Base-by-base conservation (phyloP, 2,113 vertebrate genomes). In the Brachirus orientalis region DNA sequence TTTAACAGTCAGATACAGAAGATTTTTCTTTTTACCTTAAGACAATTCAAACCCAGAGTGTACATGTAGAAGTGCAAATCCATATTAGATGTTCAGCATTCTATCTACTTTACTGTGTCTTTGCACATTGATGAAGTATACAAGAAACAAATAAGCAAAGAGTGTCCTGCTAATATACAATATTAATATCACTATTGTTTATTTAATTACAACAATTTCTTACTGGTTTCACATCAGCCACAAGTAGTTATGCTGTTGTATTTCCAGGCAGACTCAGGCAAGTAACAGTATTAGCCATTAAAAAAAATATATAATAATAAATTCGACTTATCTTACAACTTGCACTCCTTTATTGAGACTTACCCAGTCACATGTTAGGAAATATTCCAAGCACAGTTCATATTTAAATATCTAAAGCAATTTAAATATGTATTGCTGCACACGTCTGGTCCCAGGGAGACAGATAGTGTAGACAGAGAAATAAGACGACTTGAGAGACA, bases 371-470 rank as follows among this genome's bases (percentile, higher is more conserved):
- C 20, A 12, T 61, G 66, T 62, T 73, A 65, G 55, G 72, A 63
- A 75, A 73, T 69, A 77, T 47, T 79, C 78, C 62, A 74, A 87
- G 77, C 79, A 64, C 74, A 73, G 71, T 75, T 86, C 74, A 66
- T 86, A 72, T 85, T 74, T 80, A 70, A 81, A 81, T 79, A 84
- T 84, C 65, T 81, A 85, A 82, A 82, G 77, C 75, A 51, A 62
- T 74, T 87, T 66, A 85, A 80, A 88, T 86, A 87, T 72, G 82
- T 88, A 89, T 91, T 90, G 90, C 88, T 88, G 85, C 86, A 86
- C 77, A 69, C 77, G 77, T 89, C 81, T 85, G 45, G 69, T 86
- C 84, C 84, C 73, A 55, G 75, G 75, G 82, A 85, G 79, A 89
- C 68, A 35, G 81, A 70, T 57, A 85, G 61, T 54, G 78, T 77